A percentile compares a stretch with the other conserved stretches of the same genome.
Conservation (phyloP, 2,797 vertebrate genomes). For the Myotis daubentonii region DNA sequence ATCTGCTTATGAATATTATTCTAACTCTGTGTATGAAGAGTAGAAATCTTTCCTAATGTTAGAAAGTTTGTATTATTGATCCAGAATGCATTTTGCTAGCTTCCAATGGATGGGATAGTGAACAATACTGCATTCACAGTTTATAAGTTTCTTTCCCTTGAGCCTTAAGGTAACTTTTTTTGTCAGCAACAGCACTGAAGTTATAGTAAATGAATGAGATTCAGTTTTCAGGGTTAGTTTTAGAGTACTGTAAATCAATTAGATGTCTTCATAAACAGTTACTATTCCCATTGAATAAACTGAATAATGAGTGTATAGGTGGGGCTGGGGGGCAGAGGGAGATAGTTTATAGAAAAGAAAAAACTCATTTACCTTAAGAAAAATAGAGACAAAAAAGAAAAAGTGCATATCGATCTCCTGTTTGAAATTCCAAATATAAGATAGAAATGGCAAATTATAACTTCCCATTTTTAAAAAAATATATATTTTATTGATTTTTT, state of each 20-base stretch:
- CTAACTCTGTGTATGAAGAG: conserved; percentile 66
- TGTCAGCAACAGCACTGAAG: conserved; percentile 75
- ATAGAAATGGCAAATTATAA: conserved; percentile 50
- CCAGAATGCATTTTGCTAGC: conserved; percentile 78
- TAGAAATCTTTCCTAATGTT: conserved; percentile 74
- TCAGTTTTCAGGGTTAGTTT: conserved; percentile 77
- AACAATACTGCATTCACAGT: conserved; percentile 76
- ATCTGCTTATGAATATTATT: conserved; percentile 73
- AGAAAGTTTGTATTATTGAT: conserved; percentile 73
- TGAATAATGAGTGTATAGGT: conserved; percentile 50
- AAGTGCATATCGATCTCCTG: not conserved
- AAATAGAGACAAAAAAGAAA: conserved; percentile 25
- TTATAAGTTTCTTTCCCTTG: conserved; percentile 76
- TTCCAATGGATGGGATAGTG: conserved; percentile 77
- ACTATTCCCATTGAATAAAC: conserved; percentile 54
- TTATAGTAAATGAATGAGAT: conserved; percentile 74
- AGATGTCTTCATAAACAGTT: conserved; percentile 77
- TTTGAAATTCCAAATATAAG: conserved; percentile 56
- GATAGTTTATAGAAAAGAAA: conserved; percentile 67
- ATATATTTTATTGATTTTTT: no score
- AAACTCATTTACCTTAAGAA: conserved; percentile 68
- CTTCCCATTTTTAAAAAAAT: conserved; percentile 52
- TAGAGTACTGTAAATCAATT: conserved; percentile 78
- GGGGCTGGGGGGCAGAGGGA: not conserved
- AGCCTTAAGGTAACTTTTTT: conserved; percentile 79